Conservation (phyloP, 2,888 invertebrate genomes). For the Achlya flavicornis region DNA sequence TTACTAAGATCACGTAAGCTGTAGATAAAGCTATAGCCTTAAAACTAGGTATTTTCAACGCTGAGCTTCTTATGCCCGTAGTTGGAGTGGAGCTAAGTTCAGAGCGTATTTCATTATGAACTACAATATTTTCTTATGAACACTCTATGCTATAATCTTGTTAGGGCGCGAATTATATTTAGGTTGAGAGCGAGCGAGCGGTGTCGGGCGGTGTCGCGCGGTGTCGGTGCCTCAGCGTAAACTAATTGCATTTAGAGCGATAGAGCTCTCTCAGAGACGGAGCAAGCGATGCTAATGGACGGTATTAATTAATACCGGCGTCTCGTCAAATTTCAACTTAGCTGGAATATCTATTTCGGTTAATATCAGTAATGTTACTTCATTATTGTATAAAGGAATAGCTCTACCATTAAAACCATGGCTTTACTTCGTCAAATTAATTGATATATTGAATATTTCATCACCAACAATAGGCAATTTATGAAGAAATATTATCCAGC, state of each 20-base stretch:
- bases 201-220: constrained; percentile 68
- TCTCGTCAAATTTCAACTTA: constrained; percentile 73
- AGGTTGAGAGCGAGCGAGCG: constrained; percentile 66
- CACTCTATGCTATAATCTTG: constrained; percentile 68
- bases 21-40: neutral
- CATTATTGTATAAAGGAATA: constrained; percentile 6
- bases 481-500: too few relatives aligned
- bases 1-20: neutral
- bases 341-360: constrained; percentile 62
- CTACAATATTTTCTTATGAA: constrained; percentile 73
- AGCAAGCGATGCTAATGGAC: constrained; percentile 80
- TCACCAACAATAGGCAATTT: neutral
- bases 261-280: constrained; percentile 67
- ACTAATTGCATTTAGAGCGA: constrained; percentile 78
- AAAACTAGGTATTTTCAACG: neutral
- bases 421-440: neutral
- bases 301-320: constrained; percentile 78
- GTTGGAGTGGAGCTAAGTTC: constrained; percentile 29
- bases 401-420: neutral
- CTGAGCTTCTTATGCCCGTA: neutral
- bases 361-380: constrained; percentile 29
- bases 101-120: constrained; percentile 50
- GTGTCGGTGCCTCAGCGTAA: constrained; percentile 58
- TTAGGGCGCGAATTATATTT: constrained; percentile 76
- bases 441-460: neutral